Evolutionary conservation across 2,113 vertebrate genomes (phyloP).

Genomic region (Phaetusa simplex): DNA sequence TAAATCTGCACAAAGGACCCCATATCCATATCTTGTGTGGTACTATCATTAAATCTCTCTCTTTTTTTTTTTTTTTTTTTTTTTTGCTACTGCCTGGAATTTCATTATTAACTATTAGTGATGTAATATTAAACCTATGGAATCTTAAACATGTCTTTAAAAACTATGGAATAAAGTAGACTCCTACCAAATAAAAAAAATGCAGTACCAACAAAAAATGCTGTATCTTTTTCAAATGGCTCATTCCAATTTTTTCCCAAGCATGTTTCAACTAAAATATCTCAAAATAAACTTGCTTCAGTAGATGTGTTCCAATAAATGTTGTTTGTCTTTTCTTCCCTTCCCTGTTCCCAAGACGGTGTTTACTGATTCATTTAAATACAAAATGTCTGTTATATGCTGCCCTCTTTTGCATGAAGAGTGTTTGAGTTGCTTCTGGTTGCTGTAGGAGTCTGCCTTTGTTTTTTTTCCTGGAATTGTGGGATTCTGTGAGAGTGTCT

Average conservation of each 20-base stretch:
- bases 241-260: constrained; percentile 58
- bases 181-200: constrained; percentile 52
- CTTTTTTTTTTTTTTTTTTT: background rate
- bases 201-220: constrained; percentile 12
- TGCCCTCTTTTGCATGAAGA: background rate
- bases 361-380: background rate
- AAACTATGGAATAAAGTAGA: constrained; percentile 50
- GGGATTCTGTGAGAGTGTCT: background rate
- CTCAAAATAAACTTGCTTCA: constrained; percentile 57
- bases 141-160: constrained; percentile 71
- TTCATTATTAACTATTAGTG: constrained; percentile 71
- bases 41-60: background rate
- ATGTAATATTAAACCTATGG: constrained; percentile 67
- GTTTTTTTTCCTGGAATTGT: background rate
- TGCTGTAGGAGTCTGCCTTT: background rate
- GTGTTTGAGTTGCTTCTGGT: background rate
- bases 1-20: constrained; percentile 14
- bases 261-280: constrained; percentile 51
- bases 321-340: background rate
- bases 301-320: constrained; percentile 3
- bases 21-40: background rate
- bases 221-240: constrained; percentile 24
- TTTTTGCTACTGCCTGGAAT: constrained; percentile 55
- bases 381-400: background rate
- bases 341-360: background rate